These are phyloP conservation scores for Gymnodraco acuticeps DNA, from an alignment of 2,797 vertebrate genomes.

Conservation along the genomic window DNA sequence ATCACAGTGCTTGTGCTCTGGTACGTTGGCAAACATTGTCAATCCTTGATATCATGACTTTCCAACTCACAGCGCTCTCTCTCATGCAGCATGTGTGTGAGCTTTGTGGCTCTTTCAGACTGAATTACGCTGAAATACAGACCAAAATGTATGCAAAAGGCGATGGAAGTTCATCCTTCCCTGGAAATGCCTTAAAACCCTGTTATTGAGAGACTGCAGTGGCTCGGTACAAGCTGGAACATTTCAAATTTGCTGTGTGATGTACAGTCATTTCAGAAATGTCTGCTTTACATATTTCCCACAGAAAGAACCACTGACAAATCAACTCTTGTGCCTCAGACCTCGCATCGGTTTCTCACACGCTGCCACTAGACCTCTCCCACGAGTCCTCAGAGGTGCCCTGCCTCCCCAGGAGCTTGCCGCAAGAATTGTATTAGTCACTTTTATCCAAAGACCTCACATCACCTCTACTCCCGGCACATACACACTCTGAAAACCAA, in stretches of 20 bases:
- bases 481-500: not conserved
- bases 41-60: not conserved
- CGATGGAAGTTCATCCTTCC: not conserved
- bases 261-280: not conserved
- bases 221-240: not conserved
- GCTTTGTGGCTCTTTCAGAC: not conserved
- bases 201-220: not conserved
- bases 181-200: not conserved
- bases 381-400: conserved; percentile 15
- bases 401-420: not conserved
- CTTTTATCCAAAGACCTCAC: conserved; percentile 31
- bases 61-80: not conserved
- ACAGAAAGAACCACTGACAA: not conserved
- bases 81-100: not conserved
- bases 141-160: not conserved
- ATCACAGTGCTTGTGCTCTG: not conserved
- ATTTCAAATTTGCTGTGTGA: not conserved
- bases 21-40: too few species aligned
- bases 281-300: not conserved
- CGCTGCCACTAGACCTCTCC: conserved; percentile 13
- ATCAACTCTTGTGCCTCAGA: conserved; percentile 22
- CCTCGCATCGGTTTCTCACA: conserved; percentile 25
- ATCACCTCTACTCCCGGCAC: not conserved
- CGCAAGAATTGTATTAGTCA: conserved; percentile 54
- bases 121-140: not conserved